These are phyloP conservation scores for Ligdia adustata DNA, from an alignment of 2,888 invertebrate genomes.

Conservation along the genomic window DNA sequence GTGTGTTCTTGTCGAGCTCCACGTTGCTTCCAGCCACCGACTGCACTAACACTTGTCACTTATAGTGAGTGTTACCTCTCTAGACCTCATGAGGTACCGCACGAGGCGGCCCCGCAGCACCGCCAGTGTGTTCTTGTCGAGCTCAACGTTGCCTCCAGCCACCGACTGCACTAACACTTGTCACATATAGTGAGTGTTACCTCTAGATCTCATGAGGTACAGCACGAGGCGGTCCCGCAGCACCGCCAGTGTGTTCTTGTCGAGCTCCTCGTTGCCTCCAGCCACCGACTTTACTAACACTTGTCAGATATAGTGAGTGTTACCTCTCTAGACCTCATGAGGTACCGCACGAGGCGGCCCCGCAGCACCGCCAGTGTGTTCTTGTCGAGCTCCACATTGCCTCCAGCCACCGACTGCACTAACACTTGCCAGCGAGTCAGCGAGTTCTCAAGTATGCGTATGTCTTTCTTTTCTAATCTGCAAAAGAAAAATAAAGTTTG, in stretches of 20 bases:
- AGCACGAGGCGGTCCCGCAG: too few species aligned
- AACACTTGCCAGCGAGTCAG: constrained; percentile 94
- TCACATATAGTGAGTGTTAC: too few species aligned
- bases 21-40: too few species aligned
- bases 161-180: constrained; percentile 95
- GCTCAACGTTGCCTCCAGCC: constrained; percentile 92
- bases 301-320: constrained; percentile 10
- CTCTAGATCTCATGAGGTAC: too few species aligned
- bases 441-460: constrained; percentile 94
- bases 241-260: too few species aligned
- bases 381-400: constrained; percentile 94
- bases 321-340: constrained; percentile 95
- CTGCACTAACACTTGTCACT: neutral
- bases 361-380: constrained; percentile 96
- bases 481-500: neutral
- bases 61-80: constrained; percentile 82
- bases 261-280: too few species aligned
- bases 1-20: too few species aligned
- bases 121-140: constrained; percentile 97
- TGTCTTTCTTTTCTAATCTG: constrained; percentile 92
- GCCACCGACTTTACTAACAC: too few species aligned
- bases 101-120: constrained; percentile 96
- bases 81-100: constrained; percentile 96
- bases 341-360: constrained; percentile 95
- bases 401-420: constrained; percentile 94